These are phyloP conservation scores for Dermatemys mawii DNA, from an alignment of 2,113 vertebrate species.

Conservation along the genomic window DNA sequence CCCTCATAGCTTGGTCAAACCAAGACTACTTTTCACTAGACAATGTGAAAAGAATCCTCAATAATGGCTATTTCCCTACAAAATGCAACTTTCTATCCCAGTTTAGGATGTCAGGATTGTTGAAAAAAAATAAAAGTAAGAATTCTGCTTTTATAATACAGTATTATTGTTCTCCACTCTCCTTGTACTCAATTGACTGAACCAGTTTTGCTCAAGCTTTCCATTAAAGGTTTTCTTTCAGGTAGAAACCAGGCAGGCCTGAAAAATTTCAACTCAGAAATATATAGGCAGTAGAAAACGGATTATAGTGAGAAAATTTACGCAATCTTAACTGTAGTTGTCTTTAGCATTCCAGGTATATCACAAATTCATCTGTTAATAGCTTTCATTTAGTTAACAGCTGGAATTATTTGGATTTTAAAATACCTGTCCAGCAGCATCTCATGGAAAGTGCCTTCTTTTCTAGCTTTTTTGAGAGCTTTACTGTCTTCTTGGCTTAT, in stretches of 20 bases:
- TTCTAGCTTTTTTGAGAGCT: conserved; percentile 89
- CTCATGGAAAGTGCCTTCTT: conserved; percentile 95
- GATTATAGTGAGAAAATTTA: not conserved
- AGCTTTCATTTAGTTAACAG: not conserved
- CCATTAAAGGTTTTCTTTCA: not conserved
- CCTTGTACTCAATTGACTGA: not conserved
- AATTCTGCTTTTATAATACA: not conserved
- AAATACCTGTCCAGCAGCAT: conserved; percentile 91
- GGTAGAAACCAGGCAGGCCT: not conserved
- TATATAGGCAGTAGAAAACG: not conserved
- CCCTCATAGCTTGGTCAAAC: not conserved
- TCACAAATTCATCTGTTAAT: not conserved
- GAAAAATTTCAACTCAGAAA: not conserved
- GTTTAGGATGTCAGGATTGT: not conserved
- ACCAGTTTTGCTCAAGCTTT: not conserved
- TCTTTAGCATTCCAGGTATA: not conserved
- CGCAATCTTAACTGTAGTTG: not conserved
- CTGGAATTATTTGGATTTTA: not conserved
- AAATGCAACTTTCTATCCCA: not conserved
- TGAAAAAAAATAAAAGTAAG: not conserved
- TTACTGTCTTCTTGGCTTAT: conserved; percentile 89
- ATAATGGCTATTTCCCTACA: not conserved
- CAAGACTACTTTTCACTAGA: not conserved
- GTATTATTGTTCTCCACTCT: not conserved
- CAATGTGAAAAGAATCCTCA: not conserved